phyloP scores from a whole-genome alignment of 2,113 vertebrate species.

The Pangasianodon hypophthalmus region DNA sequence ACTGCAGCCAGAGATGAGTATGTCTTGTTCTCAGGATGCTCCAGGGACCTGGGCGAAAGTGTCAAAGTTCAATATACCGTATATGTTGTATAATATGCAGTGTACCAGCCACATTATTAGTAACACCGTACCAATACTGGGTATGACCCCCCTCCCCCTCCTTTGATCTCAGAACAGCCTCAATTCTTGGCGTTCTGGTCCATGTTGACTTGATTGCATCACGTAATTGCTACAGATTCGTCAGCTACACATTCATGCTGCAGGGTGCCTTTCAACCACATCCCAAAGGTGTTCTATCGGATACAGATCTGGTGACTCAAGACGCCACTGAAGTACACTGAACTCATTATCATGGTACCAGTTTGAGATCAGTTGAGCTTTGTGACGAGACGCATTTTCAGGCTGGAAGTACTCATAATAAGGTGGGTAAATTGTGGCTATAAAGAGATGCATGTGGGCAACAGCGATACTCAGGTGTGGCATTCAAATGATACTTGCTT shows the following conservation, averaged over 20 bases:
- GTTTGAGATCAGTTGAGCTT: background rate
- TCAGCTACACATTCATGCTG: background rate
- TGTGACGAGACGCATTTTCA: background rate
- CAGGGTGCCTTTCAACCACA: background rate
- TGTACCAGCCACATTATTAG: background rate
- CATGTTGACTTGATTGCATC: background rate
- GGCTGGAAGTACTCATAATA: background rate
- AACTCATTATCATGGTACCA: background rate
- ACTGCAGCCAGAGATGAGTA: constrained; percentile 77
- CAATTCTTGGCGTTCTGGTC: background rate
- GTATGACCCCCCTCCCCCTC: background rate
- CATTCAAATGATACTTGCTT: background rate
- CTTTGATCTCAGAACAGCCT: background rate
- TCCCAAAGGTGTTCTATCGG: background rate
- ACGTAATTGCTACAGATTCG: too few species aligned
- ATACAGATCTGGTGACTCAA: background rate
- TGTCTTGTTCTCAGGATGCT: constrained; percentile 76
- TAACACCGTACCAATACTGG: background rate
- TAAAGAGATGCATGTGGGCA: background rate
- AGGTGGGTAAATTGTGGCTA: background rate
- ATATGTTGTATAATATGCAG: background rate
- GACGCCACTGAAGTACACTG: background rate
- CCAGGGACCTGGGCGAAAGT: constrained; percentile 46
- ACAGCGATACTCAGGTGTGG: background rate
- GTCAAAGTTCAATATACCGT: background rate